Evolutionary conservation across 2,888 invertebrate species (phyloP).

Genomic region (Epinotia brunnichana): DNA sequence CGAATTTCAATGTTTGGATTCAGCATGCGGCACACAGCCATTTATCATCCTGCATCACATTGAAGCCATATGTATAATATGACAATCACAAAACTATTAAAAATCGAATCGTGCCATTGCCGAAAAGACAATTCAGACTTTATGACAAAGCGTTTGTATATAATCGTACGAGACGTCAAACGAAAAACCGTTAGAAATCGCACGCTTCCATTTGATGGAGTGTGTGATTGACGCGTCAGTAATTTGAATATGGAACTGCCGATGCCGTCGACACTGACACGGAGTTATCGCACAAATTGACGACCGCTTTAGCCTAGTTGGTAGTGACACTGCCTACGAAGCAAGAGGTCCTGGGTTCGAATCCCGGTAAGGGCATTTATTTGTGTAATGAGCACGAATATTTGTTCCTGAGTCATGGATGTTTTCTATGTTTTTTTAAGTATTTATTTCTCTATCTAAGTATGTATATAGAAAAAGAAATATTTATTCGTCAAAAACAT

Average conservation of each 20-base stretch:
- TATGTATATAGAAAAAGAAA: too few relatives aligned
- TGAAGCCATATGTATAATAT: background rate
- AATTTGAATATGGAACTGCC: conserved; percentile 9
- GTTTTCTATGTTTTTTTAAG: too few relatives aligned
- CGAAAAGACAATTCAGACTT: background rate
- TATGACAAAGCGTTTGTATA: background rate
- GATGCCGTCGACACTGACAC: background rate
- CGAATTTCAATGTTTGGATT: too few relatives aligned
- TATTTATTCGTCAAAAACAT: too few relatives aligned
- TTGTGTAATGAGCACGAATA: too few relatives aligned
- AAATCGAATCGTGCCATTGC: background rate
- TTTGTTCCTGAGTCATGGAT: too few relatives aligned
- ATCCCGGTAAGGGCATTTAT: too few relatives aligned
- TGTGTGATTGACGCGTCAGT: background rate
- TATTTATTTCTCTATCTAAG: too few relatives aligned
- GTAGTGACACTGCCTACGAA: too few relatives aligned
- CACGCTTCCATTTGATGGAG: conserved; percentile 1
- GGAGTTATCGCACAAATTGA: background rate
- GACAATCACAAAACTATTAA: background rate
- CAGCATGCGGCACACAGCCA: too few relatives aligned
- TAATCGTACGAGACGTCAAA: background rate
- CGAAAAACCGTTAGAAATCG: background rate
- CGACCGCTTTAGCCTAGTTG: too few relatives aligned
- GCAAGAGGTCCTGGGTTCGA: too few relatives aligned
- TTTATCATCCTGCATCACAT: background rate